Evolutionary conservation across 2,113 vertebrate species (phyloP).

Genomic region (Aramus guarauna): DNA sequence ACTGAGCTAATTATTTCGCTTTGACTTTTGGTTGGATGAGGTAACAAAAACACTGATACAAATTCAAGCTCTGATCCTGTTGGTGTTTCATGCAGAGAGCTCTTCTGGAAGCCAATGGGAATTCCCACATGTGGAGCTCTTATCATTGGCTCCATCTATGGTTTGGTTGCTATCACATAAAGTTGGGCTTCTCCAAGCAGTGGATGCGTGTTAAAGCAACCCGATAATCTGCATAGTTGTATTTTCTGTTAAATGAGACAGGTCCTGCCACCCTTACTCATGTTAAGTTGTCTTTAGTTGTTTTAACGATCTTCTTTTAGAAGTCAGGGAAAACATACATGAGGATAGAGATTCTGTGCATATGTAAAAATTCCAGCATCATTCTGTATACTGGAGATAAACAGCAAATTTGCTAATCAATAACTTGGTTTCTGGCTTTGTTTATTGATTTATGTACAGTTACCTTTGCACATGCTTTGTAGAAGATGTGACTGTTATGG

Average conservation of each 20-base stretch:
- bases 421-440: conserved; percentile 41
- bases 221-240: neutral
- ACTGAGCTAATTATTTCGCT: neutral
- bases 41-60: neutral
- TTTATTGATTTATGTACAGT: conserved; percentile 25
- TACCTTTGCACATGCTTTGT: conserved; percentile 37
- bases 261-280: neutral
- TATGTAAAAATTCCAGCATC: conserved; percentile 21
- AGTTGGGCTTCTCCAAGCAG: neutral
- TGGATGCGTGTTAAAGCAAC: neutral
- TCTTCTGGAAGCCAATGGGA: neutral
- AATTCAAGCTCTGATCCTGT: neutral
- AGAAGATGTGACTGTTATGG: neutral
- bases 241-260: neutral
- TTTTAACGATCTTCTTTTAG: neutral
- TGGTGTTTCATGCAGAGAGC: neutral
- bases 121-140: neutral
- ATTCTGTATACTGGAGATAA: neutral
- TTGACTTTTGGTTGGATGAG: neutral
- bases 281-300: neutral
- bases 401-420: conserved; percentile 37
- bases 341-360: neutral
- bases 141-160: neutral
- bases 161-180: neutral
- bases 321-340: accelerated